Conservation (phyloP, 2,113 vertebrate species). For the Cheilinus undulatus region DNA sequence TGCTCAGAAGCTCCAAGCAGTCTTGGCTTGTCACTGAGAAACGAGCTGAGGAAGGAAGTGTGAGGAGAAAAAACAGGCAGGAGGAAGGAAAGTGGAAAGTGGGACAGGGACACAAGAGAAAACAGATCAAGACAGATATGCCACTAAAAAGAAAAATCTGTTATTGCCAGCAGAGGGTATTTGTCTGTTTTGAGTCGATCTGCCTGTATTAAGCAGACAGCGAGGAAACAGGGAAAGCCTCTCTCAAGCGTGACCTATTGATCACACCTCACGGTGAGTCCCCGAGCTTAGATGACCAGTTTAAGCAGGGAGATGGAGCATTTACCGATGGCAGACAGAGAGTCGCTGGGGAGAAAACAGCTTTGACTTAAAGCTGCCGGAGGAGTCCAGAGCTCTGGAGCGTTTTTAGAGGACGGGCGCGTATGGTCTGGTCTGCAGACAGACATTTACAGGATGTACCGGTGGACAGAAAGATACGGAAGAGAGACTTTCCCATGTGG, state of each 20-base stretch:
- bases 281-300: constrained; percentile 46
- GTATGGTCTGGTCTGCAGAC: not conserved
- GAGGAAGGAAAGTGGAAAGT: constrained; percentile 33
- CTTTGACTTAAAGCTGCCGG: constrained; percentile 50
- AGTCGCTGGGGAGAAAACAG: constrained; percentile 38
- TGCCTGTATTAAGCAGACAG: constrained; percentile 24
- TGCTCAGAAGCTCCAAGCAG: constrained; percentile 26
- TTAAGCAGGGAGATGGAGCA: constrained; percentile 11
- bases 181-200: constrained; percentile 48
- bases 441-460: constrained; percentile 15
- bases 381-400: constrained; percentile 14
- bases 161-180: constrained; percentile 28
- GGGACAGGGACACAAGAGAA: constrained; percentile 26
- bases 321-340: constrained; percentile 39
- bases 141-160: constrained; percentile 16
- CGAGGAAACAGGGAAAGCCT: constrained; percentile 41
- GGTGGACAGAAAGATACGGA: not conserved
- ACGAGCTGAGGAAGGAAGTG: constrained; percentile 28
- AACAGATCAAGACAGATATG: constrained; percentile 24
- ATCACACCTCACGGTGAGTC: constrained; percentile 28
- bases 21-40: constrained; percentile 38
- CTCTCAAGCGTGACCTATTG: constrained; percentile 56
- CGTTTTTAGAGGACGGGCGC: not conserved
- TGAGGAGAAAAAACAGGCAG: constrained; percentile 3
- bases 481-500: constrained; percentile 35